A percentile compares a stretch with the other conserved stretches of the same genome.
These are phyloP conservation scores for Atethmia centrago DNA, from an alignment of 2,888 invertebrate genomes.

Conservation along the genomic window DNA sequence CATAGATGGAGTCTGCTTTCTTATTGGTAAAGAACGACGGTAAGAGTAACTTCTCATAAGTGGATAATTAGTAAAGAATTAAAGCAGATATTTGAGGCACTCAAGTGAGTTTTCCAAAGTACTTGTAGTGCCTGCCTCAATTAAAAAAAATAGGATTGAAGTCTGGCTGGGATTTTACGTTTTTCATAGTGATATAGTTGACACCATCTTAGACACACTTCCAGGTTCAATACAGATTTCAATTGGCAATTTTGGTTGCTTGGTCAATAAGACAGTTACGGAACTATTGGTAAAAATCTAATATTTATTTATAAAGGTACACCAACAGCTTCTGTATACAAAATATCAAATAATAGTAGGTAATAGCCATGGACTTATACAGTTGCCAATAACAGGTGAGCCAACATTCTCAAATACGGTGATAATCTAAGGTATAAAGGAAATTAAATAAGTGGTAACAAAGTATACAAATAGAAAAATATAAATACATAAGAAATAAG, in stretches of 20 bases:
- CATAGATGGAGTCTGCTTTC: slow-evolving; percentile 51
- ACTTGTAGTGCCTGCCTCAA: not conserved
- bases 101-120: not conserved
- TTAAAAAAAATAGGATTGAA: not conserved
- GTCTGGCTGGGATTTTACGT: not conserved
- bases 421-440: too few relatives aligned
- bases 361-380: too few relatives aligned
- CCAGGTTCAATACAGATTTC: not conserved
- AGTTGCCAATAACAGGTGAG: too few relatives aligned
- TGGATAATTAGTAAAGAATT: not conserved
- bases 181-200: too few relatives aligned
- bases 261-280: not conserved
- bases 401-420: too few relatives aligned
- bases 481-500: too few relatives aligned
- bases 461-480: too few relatives aligned
- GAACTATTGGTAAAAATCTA: too few relatives aligned
- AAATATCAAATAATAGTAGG: too few relatives aligned
- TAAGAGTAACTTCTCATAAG: not conserved
- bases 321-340: too few relatives aligned
- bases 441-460: too few relatives aligned
- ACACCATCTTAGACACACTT: not conserved
- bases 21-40: slow-evolving; percentile 62
- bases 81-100: not conserved
- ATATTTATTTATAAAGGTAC: too few relatives aligned
- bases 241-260: not conserved